Percentiles rank a stretch among this genome's conserved stretches.
phyloP scores from a whole-genome alignment of 2,888 invertebrate genomes.

The Mimachlamys varia region DNA sequence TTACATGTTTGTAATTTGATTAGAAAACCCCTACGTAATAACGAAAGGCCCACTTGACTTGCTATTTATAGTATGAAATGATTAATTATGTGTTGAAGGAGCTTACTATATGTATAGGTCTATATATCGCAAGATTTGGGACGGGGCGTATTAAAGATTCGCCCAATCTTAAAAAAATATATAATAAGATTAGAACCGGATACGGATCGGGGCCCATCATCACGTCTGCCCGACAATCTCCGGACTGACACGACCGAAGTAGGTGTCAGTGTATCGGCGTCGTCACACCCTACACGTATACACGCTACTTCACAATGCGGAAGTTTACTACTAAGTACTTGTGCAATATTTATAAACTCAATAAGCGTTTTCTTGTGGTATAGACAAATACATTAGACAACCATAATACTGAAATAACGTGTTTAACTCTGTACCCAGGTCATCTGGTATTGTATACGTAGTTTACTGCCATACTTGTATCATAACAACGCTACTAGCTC shows the following conservation, averaged over 20 bases:
- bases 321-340: neutral
- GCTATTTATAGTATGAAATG: neutral
- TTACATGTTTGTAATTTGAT: neutral
- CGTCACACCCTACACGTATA: neutral
- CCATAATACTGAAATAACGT: neutral
- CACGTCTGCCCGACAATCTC: neutral
- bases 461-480: no score
- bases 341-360: neutral
- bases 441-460: no score
- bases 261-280: neutral
- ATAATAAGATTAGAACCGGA: neutral
- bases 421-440: no score
- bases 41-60: neutral
- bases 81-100: slow-evolving; percentile 11
- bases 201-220: neutral
- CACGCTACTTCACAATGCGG: neutral
- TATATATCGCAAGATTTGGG: neutral
- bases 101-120: neutral
- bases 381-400: neutral
- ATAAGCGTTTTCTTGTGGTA: neutral
- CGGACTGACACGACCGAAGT: neutral
- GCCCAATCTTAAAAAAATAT: slow-evolving; percentile 18
- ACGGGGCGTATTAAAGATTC: neutral
- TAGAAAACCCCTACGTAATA: neutral
- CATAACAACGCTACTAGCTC: no score